Base-by-base conservation (phyloP, 1,140 invertebrate species). In the Ylistrum balloti region DNA sequence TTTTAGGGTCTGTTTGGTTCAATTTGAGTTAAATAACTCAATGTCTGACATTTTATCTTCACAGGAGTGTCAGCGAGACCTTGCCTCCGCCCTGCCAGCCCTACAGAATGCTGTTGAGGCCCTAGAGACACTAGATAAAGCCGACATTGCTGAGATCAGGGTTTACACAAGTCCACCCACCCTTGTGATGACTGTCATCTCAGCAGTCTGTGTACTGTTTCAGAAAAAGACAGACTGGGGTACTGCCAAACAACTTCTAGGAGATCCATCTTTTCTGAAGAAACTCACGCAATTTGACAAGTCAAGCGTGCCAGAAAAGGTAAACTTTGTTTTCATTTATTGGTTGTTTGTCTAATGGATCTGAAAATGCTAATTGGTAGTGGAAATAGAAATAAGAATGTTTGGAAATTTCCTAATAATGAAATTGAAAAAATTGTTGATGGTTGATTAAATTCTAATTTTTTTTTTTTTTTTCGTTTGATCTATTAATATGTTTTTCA, bases 181-280 rank as follows among this genome's bases (percentile, higher is more conserved):
- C 15, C 93, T 96, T 32, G 95, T 96, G 0, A 92, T 91, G 90
- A 95, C 93, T 38, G 95, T 96, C 28, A 98, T 99, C 98, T 98
- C 98, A 96, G 97, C 98, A 32, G 98, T 99, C 0, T 98, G 98
- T 96, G 97, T 99, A 35, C 96, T 99, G 0, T 95, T 99, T 0
- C 97, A 97, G 0, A 97, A 97, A 93, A 98, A 98, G 91, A 94
- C 96, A 20, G 94, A 95, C 88, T 96, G 96, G 96, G 88, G 93
- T 5, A 95, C 94, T 28, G 95, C 95, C 20, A 95, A 95, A 88
- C 93, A 93, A 45, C 92, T 96, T 91, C 91, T 96, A 0, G 95
- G 93, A 5, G 96, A 96, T 91, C 91, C 95, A n/a, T 91, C 94
- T 87, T 96, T 96, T 88, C 92, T 96, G 1, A 95, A 93, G 41